Evolutionary conservation across 2,797 vertebrate species (phyloP).

Genomic region (Notolabrus celidotus): DNA sequence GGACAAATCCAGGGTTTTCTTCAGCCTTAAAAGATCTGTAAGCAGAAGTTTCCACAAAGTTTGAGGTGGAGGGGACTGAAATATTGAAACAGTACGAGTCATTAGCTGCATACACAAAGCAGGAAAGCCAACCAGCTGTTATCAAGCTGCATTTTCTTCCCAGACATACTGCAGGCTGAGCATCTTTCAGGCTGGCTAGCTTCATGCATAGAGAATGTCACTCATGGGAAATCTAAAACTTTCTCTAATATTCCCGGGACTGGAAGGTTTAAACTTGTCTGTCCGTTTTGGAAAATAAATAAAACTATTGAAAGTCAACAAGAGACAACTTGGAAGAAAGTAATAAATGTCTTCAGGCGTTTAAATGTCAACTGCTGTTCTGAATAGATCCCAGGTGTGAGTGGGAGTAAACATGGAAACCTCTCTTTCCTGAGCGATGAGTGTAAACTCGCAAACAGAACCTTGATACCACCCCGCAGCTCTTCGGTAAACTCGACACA

Average conservation of each 20-base stretch:
- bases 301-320: slow-evolving; percentile 21
- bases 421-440: not conserved
- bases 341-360: slow-evolving; percentile 4
- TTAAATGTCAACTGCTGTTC: slow-evolving; percentile 13
- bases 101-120: not conserved
- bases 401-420: slow-evolving; percentile 18
- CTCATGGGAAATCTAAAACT: slow-evolving; percentile 17
- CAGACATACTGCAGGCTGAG: not conserved
- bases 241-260: slow-evolving; percentile 8
- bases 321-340: slow-evolving; percentile 7
- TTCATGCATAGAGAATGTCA: slow-evolving; percentile 18
- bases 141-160: not conserved
- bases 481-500: not conserved
- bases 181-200: slow-evolving; percentile 10
- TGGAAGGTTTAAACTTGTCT: slow-evolving; percentile 13
- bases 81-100: not conserved
- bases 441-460: not conserved
- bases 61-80: not conserved
- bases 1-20: not conserved
- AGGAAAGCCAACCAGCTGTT: not conserved
- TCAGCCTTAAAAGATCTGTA: not conserved
- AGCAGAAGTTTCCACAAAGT: not conserved
- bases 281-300: slow-evolving; percentile 20
- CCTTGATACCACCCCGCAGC: not conserved
- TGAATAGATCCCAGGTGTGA: slow-evolving; percentile 24